Base-by-base conservation (phyloP, 2,113 vertebrate species). In the Thalassarche chlororhynchos region DNA sequence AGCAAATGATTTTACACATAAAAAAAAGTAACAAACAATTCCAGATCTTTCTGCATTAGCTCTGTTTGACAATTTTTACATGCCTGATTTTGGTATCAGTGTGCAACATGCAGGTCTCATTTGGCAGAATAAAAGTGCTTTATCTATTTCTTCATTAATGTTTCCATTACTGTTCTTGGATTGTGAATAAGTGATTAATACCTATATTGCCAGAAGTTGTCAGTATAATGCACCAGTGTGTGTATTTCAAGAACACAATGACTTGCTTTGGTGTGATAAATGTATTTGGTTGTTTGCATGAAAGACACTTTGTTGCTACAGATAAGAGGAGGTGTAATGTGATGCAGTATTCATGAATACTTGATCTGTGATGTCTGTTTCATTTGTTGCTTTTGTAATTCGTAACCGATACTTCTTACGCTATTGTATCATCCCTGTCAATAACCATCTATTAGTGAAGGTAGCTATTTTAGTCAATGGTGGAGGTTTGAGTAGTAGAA, bases 121-220 rank as follows among this genome's bases (percentile, higher is more conserved):
- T 91, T 97, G 68, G 31, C 62, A 94, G 55, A 97, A 84, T 84
- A 93, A 84, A 91, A 95, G 17, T 1, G 46, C 36, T 89, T 98
- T 97, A 85, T 98, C 88, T 94, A 14, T 65, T 82, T 62, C 75
- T 96, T 97, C 55, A 85, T 54, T 93, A 90, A 84, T 55, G 82
- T 75, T 91, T 79, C 17, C 20, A 64, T 55, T 90, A 14, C 32
- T 2, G 0, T 40, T 92, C 62, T 70, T 76, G 42, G 31, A 57
- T 68, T 95, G 14, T 94, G 54, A 87, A 76, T 97, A 74, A 90
- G 28, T 94, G 82, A 94, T 96, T 76, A 62, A 95, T 96, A 69
- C 49, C 21, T 66, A 5, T 81, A 91, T 94, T 97, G 49, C 61
- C 69, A 71, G 64, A 66, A 93, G 19, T 90, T 91, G 78, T 21